Percentiles rank a stretch among this genome's conserved stretches.
These are phyloP conservation scores for Drosophila quinaria DNA, from an alignment of 2,888 invertebrate species.

Conservation along the genomic window DNA sequence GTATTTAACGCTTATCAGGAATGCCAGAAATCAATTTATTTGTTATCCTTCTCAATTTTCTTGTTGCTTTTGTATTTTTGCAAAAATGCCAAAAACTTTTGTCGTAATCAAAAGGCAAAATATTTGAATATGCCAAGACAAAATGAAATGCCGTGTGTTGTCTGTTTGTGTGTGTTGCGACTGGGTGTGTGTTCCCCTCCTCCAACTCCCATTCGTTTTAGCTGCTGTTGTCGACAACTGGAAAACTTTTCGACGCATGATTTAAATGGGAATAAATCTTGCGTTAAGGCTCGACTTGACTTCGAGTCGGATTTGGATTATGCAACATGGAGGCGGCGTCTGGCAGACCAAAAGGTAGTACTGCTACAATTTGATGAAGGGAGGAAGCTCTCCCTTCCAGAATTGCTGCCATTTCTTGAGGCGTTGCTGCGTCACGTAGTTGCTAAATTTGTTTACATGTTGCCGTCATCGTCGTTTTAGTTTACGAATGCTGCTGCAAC, in stretches of 20 bases:
- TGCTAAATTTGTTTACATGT: constrained; percentile 81
- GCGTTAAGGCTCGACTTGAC: constrained; percentile 71
- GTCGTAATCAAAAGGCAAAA: constrained; percentile 78
- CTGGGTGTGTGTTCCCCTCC: neutral
- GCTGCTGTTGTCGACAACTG: constrained; percentile 62
- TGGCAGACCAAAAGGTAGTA: constrained; percentile 30
- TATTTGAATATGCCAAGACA: constrained; percentile 75
- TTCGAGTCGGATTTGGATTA: constrained; percentile 70
- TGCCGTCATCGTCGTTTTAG: constrained; percentile 54
- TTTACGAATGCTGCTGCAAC: constrained; percentile 40
- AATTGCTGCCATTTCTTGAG: constrained; percentile 31
- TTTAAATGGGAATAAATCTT: constrained; percentile 81
- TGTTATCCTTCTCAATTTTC: constrained; percentile 13
- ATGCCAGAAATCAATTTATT: constrained; percentile 50
- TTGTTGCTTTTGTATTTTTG: constrained; percentile 15
- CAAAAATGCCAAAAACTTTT: constrained; percentile 67
- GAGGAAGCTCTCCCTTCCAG: constrained; percentile 9
- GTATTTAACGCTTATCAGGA: constrained; percentile 46
- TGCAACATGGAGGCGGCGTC: constrained; percentile 61
- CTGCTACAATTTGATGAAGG: neutral
- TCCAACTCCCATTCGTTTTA: constrained; percentile 9
- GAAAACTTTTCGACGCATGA: constrained; percentile 78
- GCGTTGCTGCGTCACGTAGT: constrained; percentile 75
- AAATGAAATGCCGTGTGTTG: constrained; percentile 64
- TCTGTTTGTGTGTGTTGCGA: neutral